Percentiles rank a stretch among this genome's conserved stretches.
phyloP scores from a whole-genome alignment of 2,113 vertebrate species.

The Parus major region DNA sequence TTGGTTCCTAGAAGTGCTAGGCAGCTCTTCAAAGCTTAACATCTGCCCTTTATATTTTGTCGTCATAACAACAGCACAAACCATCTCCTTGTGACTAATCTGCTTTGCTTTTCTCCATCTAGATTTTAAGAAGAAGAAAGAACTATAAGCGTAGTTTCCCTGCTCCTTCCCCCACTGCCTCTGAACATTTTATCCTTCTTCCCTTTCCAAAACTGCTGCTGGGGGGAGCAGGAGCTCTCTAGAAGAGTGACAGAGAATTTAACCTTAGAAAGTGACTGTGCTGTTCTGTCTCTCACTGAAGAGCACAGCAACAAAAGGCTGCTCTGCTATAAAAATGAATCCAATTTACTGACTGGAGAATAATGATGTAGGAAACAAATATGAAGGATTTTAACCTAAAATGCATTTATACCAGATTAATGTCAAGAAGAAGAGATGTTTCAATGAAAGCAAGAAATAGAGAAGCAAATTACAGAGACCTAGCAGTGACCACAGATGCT shows the following conservation, averaged over 20 bases:
- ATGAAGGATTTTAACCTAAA: not conserved
- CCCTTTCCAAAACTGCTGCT: not conserved
- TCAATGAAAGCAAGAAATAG: not conserved
- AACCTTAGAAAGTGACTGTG: not conserved
- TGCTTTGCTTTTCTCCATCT: not conserved
- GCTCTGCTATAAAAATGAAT: not conserved
- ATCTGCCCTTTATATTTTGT: not conserved
- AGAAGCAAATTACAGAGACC: not conserved
- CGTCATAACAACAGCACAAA: constrained; percentile 35
- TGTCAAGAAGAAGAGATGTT: not conserved
- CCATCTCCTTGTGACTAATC: constrained; percentile 6
- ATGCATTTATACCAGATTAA: not conserved
- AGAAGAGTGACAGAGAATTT: not conserved
- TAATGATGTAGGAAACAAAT: not conserved
- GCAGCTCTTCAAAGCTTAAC: constrained; percentile 1
- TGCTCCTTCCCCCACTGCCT: not conserved
- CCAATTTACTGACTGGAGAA: not conserved
- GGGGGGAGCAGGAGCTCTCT: not conserved
- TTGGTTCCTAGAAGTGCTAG: not conserved
- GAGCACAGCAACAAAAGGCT: not conserved
- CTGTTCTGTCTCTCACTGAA: not conserved
- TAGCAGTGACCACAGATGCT: not conserved
- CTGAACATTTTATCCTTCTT: not conserved
- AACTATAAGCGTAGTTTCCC: not conserved
- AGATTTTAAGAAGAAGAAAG: not conserved